Percentiles rank a stretch among this genome's conserved stretches.
Evolutionary conservation across 1,140 invertebrate genomes (phyloP).

Genomic region (Gonatopus flavifemur): DNA sequence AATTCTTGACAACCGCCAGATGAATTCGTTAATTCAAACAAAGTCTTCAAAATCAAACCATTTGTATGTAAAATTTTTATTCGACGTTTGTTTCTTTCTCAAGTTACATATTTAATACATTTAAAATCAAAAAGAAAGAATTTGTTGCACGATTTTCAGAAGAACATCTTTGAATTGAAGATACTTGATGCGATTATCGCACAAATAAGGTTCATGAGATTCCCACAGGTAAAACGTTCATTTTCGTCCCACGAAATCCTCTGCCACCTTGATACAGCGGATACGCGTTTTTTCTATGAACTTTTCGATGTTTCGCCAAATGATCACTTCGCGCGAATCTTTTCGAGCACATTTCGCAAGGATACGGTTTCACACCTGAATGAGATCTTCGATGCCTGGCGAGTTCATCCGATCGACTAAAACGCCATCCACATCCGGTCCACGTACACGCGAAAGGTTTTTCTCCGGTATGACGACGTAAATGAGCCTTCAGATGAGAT

Average conservation of each 20-base stretch:
- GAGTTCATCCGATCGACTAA: slow-evolving; percentile 91
- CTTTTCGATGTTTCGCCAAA: slow-evolving; percentile 85
- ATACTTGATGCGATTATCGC: background rate
- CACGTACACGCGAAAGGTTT: slow-evolving; percentile 91
- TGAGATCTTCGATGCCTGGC: slow-evolving; percentile 80
- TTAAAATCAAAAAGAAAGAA: too few species aligned
- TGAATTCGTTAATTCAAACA: too few species aligned
- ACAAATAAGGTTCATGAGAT: slow-evolving; percentile 23
- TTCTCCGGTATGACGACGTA: slow-evolving; percentile 90
- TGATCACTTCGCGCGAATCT: slow-evolving; percentile 89
- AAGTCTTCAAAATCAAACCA: too few species aligned
- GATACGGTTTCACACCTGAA: slow-evolving; percentile 84
- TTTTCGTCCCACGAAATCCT: slow-evolving; percentile 39
- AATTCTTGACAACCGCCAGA: background rate
- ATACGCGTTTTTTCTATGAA: slow-evolving; percentile 68
- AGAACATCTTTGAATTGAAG: too few species aligned
- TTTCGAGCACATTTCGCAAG: slow-evolving; percentile 81
- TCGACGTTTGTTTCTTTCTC: too few species aligned
- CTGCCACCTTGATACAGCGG: slow-evolving; percentile 42
- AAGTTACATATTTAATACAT: too few species aligned
- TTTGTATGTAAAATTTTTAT: too few species aligned
- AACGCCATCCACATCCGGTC: slow-evolving; percentile 90
- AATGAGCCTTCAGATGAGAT: slow-evolving; percentile 91
- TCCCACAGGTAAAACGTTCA: slow-evolving; percentile 38
- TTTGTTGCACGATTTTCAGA: too few species aligned